Evolutionary conservation across 2,888 invertebrate species (phyloP), one percentile per base, ranked within the genome.

Genomic region (Nesidiocoris tenuis): DNA sequence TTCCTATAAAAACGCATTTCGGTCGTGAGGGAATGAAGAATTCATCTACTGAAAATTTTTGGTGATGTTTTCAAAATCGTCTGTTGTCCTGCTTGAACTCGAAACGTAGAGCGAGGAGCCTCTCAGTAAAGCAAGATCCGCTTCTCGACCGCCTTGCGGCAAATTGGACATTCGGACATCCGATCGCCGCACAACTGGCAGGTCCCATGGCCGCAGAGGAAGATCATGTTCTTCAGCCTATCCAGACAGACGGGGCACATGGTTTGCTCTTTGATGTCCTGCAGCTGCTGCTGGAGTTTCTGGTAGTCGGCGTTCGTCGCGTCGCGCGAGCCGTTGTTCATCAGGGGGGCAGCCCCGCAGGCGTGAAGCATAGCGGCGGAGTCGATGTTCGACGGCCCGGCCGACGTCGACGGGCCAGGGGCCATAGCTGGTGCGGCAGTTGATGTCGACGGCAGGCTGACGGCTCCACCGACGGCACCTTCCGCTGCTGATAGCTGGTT

Each of bases 161-260:
- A 98, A 83, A 98, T 98, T 39, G 98, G 98, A 83, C 98, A 98
- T 82, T 97, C 97, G 77, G 92, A 90, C 90, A 98, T 96, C 82
- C 96, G 92, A 87, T 98, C 98, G 25, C 98, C 97, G 85, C 98
- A 98, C 93, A 96, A 95, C 86, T 98, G 98, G 84, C 98, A 98
- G 79, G 96, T 93, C 80, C 97, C 98, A 84, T 98, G 98, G 3
- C 98, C 98, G 85, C 98, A 98, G 61, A 97, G 88, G 87, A 97
- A 98, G 81, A 97, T 96, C 96, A 98, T 97, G 85, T 98, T 98
- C 87, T 97, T 98, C 82, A 97, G 87, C 39, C 97, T 91, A 86
- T 98, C 98, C 86, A 98, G 88, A 85, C 98, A 98, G 79, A 98
- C 96, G 2, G 98, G 98, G 83, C 98, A 98, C 93, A 96, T 96